These are phyloP conservation scores for Andinoacara biseriatus DNA, from an alignment of 2,113 vertebrate genomes.

Conservation along the genomic window DNA sequence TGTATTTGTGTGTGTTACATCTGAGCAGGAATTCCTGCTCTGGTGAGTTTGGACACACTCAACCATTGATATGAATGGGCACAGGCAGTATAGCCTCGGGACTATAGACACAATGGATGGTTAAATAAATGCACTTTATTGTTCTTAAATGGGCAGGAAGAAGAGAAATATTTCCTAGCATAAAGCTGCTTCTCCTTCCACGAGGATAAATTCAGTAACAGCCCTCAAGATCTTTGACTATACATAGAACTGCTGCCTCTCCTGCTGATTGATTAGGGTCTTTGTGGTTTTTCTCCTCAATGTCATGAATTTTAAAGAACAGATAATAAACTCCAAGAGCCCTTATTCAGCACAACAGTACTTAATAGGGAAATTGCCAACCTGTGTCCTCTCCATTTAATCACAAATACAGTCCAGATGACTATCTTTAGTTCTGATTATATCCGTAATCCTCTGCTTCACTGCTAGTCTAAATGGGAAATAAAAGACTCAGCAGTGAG, in stretches of 20 bases:
- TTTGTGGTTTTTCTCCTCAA: conserved; percentile 64
- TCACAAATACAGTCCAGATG: conserved; percentile 67
- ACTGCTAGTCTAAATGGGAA: conserved; percentile 57
- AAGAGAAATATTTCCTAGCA: not conserved
- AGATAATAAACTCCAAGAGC: conserved; percentile 71
- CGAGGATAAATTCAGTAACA: conserved; percentile 49
- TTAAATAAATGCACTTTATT: conserved; percentile 39
- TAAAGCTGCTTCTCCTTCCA: conserved; percentile 32
- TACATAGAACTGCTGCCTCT: conserved; percentile 10
- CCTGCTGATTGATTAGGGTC: conserved; percentile 46
- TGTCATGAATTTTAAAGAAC: conserved; percentile 75
- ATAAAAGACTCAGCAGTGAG: conserved; percentile 51
- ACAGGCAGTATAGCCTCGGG: conserved; percentile 9
- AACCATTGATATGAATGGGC: not conserved
- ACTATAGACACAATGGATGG: not conserved
- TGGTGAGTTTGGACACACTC: too few relatives aligned
- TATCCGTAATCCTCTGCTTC: conserved; percentile 63
- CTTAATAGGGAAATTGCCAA: conserved; percentile 69
- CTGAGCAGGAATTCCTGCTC: not conserved
- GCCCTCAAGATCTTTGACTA: conserved; percentile 24
- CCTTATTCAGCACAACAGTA: conserved; percentile 75
- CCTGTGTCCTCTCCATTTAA: conserved; percentile 63
- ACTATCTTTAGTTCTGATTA: conserved; percentile 67
- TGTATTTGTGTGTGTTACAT: conserved; percentile 19
- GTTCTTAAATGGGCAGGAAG: conserved; percentile 3